Base-by-base conservation (phyloP, 2,113 vertebrate species). In the Turnix velox region DNA sequence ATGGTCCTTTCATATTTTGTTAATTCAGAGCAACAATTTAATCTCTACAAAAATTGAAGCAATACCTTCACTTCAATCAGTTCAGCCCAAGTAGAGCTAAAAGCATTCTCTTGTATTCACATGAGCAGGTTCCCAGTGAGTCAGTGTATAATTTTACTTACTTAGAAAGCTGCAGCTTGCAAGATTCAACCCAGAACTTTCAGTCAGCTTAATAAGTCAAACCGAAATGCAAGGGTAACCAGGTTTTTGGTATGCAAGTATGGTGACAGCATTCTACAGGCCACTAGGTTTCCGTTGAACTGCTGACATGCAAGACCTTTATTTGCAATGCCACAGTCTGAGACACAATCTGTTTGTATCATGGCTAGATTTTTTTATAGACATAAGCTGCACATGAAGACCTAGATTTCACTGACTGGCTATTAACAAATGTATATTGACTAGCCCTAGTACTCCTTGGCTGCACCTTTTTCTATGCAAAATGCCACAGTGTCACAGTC, bases 71-170 rank as follows among this genome's bases (percentile, higher is more conserved):
- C 31, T 81, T 74, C 23, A 20, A 27, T 18, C 20, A 42, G 30
- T 30, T 63, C 27, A 22, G 28, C 16, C 5, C 20, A 67, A 84
- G 15, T 7, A 54, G 6, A 69, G 3, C 12, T 33, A 69, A 66
- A 73, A 80, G 13, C 4, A 19, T 51, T 90, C 69, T 45, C 5
- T 23, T 37, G 5, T 25, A 8, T 0, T 0, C 4, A 6, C 1
- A 66, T 3, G 1, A 74, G 9, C 30, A 52, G 12, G 2, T 43
- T 69, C 20, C 5, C 18, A 59, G 4, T 25, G 7, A 51, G 4
- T 25, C 8, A 51, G 9, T 3, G 5, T 3, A 37, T 28, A 52
- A 37, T 30, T 48, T 57, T 52, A 25, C 6, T 69, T 62, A 23
- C 37, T 78, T 61, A 43, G 37, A 78, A 76, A 77, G n/a, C 24